Base-by-base conservation (phyloP, 2,888 invertebrate genomes). In the Microctonus aethiopoides region DNA sequence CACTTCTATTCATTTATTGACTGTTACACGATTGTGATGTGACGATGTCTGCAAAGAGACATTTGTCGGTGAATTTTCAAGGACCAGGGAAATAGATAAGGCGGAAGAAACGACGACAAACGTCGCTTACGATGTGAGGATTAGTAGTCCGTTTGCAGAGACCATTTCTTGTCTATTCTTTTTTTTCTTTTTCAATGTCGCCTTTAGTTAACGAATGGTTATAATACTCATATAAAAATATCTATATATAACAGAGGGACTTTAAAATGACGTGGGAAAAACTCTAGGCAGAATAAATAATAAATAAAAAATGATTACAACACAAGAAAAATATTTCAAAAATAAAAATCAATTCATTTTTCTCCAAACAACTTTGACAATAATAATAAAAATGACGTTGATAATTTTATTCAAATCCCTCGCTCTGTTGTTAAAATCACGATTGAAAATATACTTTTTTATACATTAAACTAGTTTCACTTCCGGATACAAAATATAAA, bases 121-220 rank as follows among this genome's bases (percentile, higher is more conserved):
- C n/a, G 41, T 24, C 24, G 65, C 65, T 11, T 65, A 39, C 54
- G 65, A 56, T 56, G 56, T 36, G 6, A 11, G 52, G 65, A 70
- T 70, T 70, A 70, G 70, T 70, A 66, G 64, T 65, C 64, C 11
- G 29, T 16, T 54, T 57, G 63, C 65, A 24, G n/a, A 24, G 11
- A 24, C 54, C 9, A 34, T 54, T 64, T 52, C 56, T 39, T 65
- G 34, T 7, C 56, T n/a, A 29, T 65, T 32, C 29, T 46, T 51
- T 41, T 24, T 59, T 60, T 39, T 41, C 24, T 60, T 29, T n/a
- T 16, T 16, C 34, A 34, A 5, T 32, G 32, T 34, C 20, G 10
- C 57, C 16, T 32, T 20, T 46, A 4, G 3, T 39, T 1, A 39
- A 46, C 46, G 2, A 1, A 46, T 20, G 7, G 7, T 16, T n/a